A percentile compares a stretch with the other conserved stretches of the same genome.
phyloP scores from a whole-genome alignment of 1,140 invertebrate species.

The Sycophila sp. region DNA sequence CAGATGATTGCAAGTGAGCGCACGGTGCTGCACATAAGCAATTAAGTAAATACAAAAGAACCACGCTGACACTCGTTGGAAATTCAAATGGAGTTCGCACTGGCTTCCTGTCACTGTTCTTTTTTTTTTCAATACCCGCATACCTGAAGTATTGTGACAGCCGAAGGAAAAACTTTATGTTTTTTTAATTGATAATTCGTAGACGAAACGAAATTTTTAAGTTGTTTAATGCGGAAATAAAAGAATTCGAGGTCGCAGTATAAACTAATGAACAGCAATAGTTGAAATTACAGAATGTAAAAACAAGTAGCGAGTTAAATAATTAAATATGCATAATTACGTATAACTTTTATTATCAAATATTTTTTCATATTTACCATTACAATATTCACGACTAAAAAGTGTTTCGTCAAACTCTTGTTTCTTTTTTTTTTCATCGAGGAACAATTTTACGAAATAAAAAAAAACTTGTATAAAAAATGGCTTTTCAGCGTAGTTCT shows the following conservation, averaged over 20 bases:
- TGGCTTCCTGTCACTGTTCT: slow-evolving; percentile 1
- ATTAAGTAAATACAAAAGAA: slow-evolving; percentile 37
- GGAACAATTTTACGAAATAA: neutral
- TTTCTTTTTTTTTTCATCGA: neutral
- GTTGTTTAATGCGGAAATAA: too few species aligned
- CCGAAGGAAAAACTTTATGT: too few species aligned
- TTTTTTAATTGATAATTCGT: too few species aligned
- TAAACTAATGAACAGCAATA: too few species aligned
- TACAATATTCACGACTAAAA: neutral
- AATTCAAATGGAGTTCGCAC: slow-evolving; percentile 5
- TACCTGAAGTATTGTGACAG: too few species aligned
- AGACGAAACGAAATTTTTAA: too few species aligned
- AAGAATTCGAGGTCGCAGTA: too few species aligned
- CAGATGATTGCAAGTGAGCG: slow-evolving; percentile 21
- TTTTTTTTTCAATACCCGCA: neutral
- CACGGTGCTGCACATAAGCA: slow-evolving; percentile 5
- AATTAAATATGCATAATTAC: too few species aligned
- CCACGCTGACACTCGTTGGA: slow-evolving; percentile 14
- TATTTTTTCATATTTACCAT: slow-evolving; percentile 21
- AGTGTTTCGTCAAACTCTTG: too few species aligned
- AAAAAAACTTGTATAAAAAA: neutral
- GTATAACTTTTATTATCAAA: too few species aligned
- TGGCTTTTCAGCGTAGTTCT: slow-evolving; percentile 26
- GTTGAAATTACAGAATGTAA: too few species aligned
- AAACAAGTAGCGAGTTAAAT: too few species aligned